Conservation (phyloP, 2,797 vertebrate species). For the Thripadectes ignobilis region DNA sequence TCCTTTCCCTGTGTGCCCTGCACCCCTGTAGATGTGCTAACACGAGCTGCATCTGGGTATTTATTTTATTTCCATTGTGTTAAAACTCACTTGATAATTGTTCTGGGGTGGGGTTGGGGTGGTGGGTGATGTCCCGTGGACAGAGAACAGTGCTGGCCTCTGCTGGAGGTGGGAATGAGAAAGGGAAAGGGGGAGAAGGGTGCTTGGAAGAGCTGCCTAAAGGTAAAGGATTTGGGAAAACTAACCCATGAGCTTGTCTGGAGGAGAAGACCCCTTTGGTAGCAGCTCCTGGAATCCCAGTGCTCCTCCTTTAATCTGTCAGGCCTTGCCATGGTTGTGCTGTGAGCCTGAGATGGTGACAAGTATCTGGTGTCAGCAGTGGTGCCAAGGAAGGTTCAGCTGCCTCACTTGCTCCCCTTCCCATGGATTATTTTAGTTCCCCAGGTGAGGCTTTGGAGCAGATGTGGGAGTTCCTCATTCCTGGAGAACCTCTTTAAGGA, state of each 20-base stretch:
- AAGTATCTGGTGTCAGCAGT: not conserved
- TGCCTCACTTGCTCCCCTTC: not conserved
- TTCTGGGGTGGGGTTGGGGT: not conserved
- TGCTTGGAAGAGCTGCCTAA: not conserved
- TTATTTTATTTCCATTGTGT: not conserved
- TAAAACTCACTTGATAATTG: not conserved
- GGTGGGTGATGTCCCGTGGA: rapidly evolving
- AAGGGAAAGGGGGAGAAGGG: not conserved
- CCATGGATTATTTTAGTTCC: not conserved
- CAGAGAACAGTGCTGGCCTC: not conserved
- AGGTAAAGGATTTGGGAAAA: not conserved
- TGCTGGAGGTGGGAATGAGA: not conserved
- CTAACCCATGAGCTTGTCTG: not conserved
- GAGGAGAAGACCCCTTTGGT: not conserved
- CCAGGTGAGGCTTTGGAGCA: not conserved
- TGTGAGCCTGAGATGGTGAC: not conserved
- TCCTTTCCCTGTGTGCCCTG: not conserved
- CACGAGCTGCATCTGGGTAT: not conserved
- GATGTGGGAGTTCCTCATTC: not conserved
- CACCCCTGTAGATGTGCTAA: not conserved
- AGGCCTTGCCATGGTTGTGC: not conserved
- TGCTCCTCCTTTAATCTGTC: not conserved
- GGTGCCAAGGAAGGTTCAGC: not conserved
- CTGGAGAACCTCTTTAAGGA: not conserved
- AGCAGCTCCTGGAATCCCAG: not conserved